Base-by-base conservation (phyloP, 2,113 vertebrate species). In the Microtus oregoni region DNA sequence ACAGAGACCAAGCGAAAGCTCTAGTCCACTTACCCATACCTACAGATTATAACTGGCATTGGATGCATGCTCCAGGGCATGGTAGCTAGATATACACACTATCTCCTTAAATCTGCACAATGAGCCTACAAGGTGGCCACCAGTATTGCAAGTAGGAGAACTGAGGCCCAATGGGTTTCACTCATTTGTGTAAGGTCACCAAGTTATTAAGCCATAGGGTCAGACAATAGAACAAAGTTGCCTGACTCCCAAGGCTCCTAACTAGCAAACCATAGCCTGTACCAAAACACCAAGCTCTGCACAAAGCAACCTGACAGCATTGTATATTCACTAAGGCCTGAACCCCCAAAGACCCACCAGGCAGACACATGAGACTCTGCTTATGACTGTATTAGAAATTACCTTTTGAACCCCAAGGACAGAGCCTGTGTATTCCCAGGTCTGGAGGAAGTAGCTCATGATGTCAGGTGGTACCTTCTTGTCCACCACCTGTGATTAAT, bases 341-440 rank as follows among this genome's bases (percentile, higher is more conserved):
- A 77, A 72, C 50, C 50, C 87, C 86, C 61, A 63, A 87, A 94
- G 75, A 94, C 41, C 17, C 52, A 68, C 24, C 8, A 8, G 61
- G 28, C 89, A 95, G 63, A 70, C 87, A 76, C 75, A 89, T 14
- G 65, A 91, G 63, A 81, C 28, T 70, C 32, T 81, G 55, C 41
- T 44, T 44, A 11, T 55, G 78, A 91, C 87, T 76, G 2, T n/a
- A 19, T 78, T 38, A 90, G 82, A 94, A 86, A 83, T 83, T 14
- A 91, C 77, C 72, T 91, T 85, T 91, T 32, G 38, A 41, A 76
- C 35, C 32, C 78, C 90, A 70, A 92, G n/a, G 32, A 30, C 26
- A 12, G 67, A 28, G 52, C 67, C 28, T 22, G 38, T n/a, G 85
- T 50, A 78, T n/a, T 55, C 67, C 72, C 26, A 70, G 91, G 73